Evolutionary conservation across 2,888 invertebrate genomes (phyloP).

Genomic region (Drosophila mimetica): DNA sequence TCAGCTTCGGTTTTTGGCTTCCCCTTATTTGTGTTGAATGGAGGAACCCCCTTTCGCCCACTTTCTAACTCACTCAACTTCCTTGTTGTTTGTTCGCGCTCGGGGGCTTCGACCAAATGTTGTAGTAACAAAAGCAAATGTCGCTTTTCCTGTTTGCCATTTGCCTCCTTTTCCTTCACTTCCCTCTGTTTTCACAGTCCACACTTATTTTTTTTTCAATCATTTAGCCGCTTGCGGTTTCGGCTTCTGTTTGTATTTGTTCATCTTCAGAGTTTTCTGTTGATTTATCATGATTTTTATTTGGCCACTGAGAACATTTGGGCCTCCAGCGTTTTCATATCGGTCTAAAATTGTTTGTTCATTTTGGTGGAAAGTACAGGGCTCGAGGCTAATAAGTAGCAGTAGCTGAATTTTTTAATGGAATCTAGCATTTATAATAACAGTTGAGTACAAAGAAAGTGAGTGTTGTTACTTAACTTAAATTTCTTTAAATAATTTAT

Average conservation of each 20-base stretch:
- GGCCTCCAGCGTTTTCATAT: constrained; percentile 30
- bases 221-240: constrained; percentile 72
- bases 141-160: constrained; percentile 75
- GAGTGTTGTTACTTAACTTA: neutral
- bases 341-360: constrained; percentile 50
- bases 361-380: constrained; percentile 20
- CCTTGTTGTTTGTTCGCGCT: constrained; percentile 42
- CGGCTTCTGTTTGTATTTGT: constrained; percentile 70
- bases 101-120: constrained; percentile 59
- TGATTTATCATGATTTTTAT: constrained; percentile 79
- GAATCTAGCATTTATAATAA: neutral
- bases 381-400: constrained; percentile 45
- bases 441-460: neutral
- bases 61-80: constrained; percentile 20
- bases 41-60: constrained; percentile 13
- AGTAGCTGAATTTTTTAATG: constrained; percentile 9
- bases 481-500: neutral
- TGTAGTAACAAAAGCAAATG: constrained; percentile 78
- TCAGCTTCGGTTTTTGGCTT: constrained; percentile 15
- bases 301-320: constrained; percentile 64
- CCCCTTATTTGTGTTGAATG: constrained; percentile 8
- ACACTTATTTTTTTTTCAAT: constrained; percentile 54
- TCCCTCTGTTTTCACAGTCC: constrained; percentile 16
- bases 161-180: constrained; percentile 34
- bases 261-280: constrained; percentile 52